A percentile compares a stretch with the other conserved stretches of the same genome.
Evolutionary conservation across 2,888 invertebrate genomes (phyloP).

Genomic region (Lepidochrysops patricia): DNA sequence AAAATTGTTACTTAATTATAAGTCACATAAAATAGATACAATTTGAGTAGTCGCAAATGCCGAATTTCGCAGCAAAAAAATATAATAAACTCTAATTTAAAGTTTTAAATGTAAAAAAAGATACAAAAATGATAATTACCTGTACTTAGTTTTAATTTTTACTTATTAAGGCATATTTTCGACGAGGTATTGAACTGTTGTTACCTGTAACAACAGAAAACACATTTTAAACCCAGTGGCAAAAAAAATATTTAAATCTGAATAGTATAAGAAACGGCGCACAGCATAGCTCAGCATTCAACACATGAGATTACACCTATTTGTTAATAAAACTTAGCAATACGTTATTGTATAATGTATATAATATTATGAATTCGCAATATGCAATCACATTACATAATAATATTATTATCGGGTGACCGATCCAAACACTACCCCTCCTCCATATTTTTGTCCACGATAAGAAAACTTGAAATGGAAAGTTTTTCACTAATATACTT

Average conservation of each 20-base stretch:
- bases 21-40: not conserved
- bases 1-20: not conserved
- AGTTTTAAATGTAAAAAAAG: not conserved
- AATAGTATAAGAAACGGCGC: conserved; percentile 23
- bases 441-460: no score
- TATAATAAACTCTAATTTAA: no score
- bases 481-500: no score
- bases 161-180: not conserved
- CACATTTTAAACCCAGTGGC: conserved; percentile 30
- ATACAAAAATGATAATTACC: conserved; percentile 16
- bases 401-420: conserved; percentile 20
- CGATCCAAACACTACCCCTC: no score
- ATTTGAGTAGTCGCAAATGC: not conserved
- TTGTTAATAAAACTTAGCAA: conserved; percentile 12
- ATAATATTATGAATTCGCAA: conserved; percentile 33
- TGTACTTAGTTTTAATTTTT: conserved; percentile 2
- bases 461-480: conserved; percentile 23
- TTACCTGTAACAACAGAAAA: conserved; percentile 36
- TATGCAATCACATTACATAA: conserved; percentile 27
- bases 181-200: not conserved
- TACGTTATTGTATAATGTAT: conserved; percentile 17
- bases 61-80: not conserved
- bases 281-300: conserved; percentile 36
- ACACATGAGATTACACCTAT: conserved; percentile 22
- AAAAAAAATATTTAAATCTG: no score